A percentile compares a stretch with the other conserved stretches of the same genome.
These are phyloP conservation scores for Volucella bombylans DNA, from an alignment of 2,888 invertebrate species.

Conservation along the genomic window DNA sequence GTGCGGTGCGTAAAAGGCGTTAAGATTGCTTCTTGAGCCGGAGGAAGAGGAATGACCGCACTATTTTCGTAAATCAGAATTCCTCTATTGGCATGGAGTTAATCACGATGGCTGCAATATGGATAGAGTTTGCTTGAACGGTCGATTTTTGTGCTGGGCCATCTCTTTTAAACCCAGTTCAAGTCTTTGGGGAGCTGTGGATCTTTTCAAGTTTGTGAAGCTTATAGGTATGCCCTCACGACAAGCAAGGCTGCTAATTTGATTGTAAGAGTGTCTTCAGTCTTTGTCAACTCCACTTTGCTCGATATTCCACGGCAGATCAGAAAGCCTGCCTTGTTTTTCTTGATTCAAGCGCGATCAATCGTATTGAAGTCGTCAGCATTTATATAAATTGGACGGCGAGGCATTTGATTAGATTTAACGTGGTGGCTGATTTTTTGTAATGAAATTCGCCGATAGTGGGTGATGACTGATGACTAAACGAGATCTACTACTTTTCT, in stretches of 20 bases:
- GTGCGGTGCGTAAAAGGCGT: conserved; percentile 41
- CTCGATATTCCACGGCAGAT: conserved; percentile 33
- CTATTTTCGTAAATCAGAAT: too few species aligned
- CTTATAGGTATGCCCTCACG: conserved; percentile 26
- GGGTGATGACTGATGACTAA: too few species aligned
- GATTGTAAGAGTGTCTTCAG: conserved; percentile 42
- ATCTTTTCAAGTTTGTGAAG: conserved; percentile 41
- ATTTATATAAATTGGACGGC: too few species aligned
- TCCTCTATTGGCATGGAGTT: conserved; percentile 22
- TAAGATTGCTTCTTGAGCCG: conserved; percentile 13
- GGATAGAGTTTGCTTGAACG: conserved; percentile 31
- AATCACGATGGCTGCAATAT: conserved; percentile 19
- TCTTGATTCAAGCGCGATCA: not conserved
- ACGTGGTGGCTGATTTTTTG: not conserved
- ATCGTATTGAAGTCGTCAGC: conserved; percentile 18
- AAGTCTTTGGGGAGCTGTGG: conserved; percentile 32
- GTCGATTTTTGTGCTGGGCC: conserved; percentile 23
- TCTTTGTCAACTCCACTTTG: conserved; percentile 1
- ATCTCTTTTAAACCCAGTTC: conserved; percentile 44
- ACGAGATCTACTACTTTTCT: too few species aligned
- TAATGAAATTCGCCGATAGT: too few species aligned
- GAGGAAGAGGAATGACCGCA: conserved; percentile 10
- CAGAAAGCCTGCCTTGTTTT: conserved; percentile 29
- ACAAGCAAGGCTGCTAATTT: conserved; percentile 14
- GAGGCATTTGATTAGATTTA: too few species aligned